Conservation (phyloP, 2,113 vertebrate genomes). For the Buteo buteo region DNA sequence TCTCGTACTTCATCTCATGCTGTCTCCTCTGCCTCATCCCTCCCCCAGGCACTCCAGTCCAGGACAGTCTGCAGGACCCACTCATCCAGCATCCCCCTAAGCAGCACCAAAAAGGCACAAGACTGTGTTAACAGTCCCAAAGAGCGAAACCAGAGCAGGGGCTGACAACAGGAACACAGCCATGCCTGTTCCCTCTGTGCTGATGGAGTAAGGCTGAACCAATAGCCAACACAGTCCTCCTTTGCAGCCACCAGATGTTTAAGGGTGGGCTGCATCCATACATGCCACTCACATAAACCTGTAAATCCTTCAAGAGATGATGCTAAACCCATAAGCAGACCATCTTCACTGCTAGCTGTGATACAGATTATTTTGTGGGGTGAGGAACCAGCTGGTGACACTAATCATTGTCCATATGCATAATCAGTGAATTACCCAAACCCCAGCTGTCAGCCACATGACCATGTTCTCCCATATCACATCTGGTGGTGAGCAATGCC, state of each 20-base stretch:
- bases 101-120: background rate
- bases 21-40: background rate
- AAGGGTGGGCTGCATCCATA: background rate
- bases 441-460: fast-evolving
- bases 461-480: background rate
- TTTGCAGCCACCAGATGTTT: background rate
- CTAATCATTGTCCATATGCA: background rate
- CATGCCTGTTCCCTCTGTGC: background rate
- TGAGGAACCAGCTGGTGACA: background rate
- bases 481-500: background rate
- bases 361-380: background rate
- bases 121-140: background rate
- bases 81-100: background rate
- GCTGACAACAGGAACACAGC: background rate
- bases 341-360: background rate
- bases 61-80: background rate
- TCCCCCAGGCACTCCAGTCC: background rate
- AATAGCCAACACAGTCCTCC: background rate
- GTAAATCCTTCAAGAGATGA: background rate
- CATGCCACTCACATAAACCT: background rate
- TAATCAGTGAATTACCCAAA: background rate
- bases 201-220: background rate
- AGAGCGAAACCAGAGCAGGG: background rate
- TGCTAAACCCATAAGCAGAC: background rate
- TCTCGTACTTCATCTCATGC: background rate